Evolutionary conservation across 1,140 invertebrate species (phyloP).

Genomic region (Drosophila carrolli): DNA sequence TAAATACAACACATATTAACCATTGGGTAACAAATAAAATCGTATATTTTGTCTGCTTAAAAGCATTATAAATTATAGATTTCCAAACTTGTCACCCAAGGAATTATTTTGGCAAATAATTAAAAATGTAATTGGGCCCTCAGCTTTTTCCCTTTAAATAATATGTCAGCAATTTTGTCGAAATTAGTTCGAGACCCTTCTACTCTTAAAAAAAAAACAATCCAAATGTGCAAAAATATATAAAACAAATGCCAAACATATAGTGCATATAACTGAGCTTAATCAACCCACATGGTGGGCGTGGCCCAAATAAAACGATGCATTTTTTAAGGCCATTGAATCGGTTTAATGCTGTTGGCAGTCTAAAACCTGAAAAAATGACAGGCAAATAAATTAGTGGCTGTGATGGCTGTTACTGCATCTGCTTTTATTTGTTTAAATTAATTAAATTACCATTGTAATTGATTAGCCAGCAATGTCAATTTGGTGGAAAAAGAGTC

Average conservation of each 20-base stretch:
- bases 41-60: too few species aligned
- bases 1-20: too few species aligned
- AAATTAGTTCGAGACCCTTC: too few species aligned
- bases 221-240: not conserved
- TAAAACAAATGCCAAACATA: not conserved
- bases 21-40: too few species aligned
- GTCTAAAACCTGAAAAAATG: not conserved
- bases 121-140: too few species aligned
- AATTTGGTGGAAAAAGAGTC: constrained; percentile 10
- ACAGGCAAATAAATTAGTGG: constrained; percentile 8
- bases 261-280: not conserved
- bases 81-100: too few species aligned
- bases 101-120: too few species aligned
- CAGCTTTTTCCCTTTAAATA: too few species aligned
- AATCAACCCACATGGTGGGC: constrained; percentile 9
- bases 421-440: constrained; percentile 53
- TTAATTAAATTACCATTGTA: constrained; percentile 74
- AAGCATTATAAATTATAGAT: too few species aligned
- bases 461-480: constrained; percentile 62
- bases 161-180: too few species aligned
- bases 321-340: constrained; percentile 1
- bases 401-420: constrained; percentile 1
- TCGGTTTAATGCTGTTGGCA: not conserved
- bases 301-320: constrained; percentile 2
- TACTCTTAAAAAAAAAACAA: too few species aligned